These are phyloP conservation scores for Schizotus pectinicornis DNA, from an alignment of 2,888 invertebrate species.

Conservation along the genomic window DNA sequence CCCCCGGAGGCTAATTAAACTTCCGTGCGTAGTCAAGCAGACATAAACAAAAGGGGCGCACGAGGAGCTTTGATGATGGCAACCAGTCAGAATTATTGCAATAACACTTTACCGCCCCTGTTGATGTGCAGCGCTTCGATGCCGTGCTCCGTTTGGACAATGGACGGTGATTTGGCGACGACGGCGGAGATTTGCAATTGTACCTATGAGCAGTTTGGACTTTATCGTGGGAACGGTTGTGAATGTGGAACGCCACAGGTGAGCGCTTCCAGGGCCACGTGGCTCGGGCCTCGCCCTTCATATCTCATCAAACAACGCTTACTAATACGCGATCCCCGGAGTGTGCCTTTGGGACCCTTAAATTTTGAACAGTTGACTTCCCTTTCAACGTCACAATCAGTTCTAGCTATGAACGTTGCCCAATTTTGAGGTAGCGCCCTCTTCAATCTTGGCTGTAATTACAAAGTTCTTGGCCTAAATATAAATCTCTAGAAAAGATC, in stretches of 20 bases:
- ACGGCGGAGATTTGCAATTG: slow-evolving; percentile 1
- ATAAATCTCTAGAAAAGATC: too few relatives aligned
- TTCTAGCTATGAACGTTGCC: slow-evolving; percentile 11
- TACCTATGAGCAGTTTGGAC: slow-evolving; percentile 8
- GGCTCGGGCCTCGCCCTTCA: slow-evolving; percentile 23
- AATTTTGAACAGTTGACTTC: slow-evolving; percentile 28
- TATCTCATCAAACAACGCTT: slow-evolving; percentile 32
- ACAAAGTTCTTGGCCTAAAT: too few relatives aligned
- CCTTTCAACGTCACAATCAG: slow-evolving; percentile 10
- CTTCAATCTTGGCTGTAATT: too few relatives aligned
- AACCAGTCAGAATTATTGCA: too few relatives aligned
- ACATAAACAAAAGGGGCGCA: slow-evolving; percentile 3
- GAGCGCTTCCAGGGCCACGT: slow-evolving; percentile 30
- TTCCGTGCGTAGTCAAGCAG: slow-evolving; percentile 9
- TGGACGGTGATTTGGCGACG: not conserved
- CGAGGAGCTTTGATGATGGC: not conserved
- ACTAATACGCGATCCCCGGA: slow-evolving; percentile 22
- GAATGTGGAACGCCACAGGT: slow-evolving; percentile 25
- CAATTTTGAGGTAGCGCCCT: too few relatives aligned
- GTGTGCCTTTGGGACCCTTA: slow-evolving; percentile 23
- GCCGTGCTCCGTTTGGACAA: not conserved
- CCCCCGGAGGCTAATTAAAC: slow-evolving; percentile 28
- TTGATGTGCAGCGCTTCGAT: not conserved
- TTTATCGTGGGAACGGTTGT: slow-evolving; percentile 25
- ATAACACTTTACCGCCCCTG: not conserved